These are phyloP conservation scores for Eumaeus atala DNA, from an alignment of 1,140 invertebrate genomes.

Conservation along the genomic window DNA sequence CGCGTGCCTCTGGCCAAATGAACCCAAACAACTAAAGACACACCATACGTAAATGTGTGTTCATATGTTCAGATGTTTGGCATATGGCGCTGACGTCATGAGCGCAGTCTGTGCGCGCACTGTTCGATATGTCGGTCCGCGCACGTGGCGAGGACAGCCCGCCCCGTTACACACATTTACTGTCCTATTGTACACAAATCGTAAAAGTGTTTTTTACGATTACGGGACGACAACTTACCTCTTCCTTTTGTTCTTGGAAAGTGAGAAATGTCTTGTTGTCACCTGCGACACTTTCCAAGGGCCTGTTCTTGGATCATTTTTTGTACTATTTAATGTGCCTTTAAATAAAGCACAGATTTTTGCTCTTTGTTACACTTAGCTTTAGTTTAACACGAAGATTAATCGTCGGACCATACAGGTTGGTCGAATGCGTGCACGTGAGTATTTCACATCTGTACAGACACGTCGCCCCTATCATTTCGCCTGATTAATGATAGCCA, in stretches of 20 bases:
- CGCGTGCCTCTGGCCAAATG: no score
- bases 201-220: no score
- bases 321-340: no score
- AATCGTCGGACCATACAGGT: slow-evolving; percentile 6
- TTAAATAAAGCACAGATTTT: no score
- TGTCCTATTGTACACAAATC: no score
- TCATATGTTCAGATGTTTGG: slow-evolving; percentile 34
- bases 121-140: slow-evolving; percentile 27
- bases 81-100: slow-evolving; percentile 33
- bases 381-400: slow-evolving; percentile 1
- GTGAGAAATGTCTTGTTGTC: no score
- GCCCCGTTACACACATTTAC: slow-evolving; percentile 22
- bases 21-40: no score
- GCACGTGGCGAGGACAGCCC: slow-evolving; percentile 36
- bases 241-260: no score
- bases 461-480: slow-evolving; percentile 44
- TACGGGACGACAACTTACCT: no score
- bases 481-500: slow-evolving; percentile 65
- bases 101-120: slow-evolving; percentile 23
- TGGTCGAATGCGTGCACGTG: slow-evolving; percentile 38
- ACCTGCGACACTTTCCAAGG: no score
- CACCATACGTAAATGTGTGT: slow-evolving; percentile 4
- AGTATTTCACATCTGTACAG: slow-evolving; percentile 40
- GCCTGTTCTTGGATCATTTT: no score
- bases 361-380: neutral